Evolutionary conservation across 1,140 invertebrate genomes (phyloP).

Genomic region (Ceratina australensis): DNA sequence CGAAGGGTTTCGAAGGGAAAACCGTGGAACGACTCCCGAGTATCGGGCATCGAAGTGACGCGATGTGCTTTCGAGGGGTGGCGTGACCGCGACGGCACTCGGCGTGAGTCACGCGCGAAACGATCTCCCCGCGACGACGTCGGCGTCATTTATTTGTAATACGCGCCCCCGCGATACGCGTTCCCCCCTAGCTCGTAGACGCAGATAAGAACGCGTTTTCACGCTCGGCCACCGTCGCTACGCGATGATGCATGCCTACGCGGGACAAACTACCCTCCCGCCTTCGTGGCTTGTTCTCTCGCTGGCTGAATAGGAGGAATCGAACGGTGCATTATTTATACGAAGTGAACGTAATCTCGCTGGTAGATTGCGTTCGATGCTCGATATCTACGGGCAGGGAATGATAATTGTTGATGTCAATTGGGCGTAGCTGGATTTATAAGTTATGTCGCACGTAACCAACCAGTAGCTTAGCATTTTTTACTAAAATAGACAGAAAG

Average conservation of each 20-base stretch:
- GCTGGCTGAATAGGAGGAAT: slow-evolving; percentile 8
- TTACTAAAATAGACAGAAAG: no score
- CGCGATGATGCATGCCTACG: slow-evolving; percentile 45
- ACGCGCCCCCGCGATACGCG: slow-evolving; percentile 20
- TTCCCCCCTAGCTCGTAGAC: neutral
- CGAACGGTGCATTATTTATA: slow-evolving; percentile 62
- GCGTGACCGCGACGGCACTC: slow-evolving; percentile 26
- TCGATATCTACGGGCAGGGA: neutral
- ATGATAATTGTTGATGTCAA: slow-evolving; percentile 39
- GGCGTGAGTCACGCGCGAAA: slow-evolving; percentile 58
- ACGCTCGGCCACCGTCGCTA: slow-evolving; percentile 24
- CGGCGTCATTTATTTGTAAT: slow-evolving; percentile 61
- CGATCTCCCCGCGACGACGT: slow-evolving; percentile 38
- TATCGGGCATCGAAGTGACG: slow-evolving; percentile 56
- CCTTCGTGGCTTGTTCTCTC: neutral
- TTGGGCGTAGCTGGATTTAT: no score
- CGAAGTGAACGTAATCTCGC: slow-evolving; percentile 41
- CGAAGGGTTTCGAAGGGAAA: neutral
- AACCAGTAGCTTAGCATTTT: no score
- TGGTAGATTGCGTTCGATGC: slow-evolving; percentile 36
- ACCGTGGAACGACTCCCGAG: slow-evolving; percentile 17
- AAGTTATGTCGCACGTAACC: no score
- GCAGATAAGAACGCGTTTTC: slow-evolving; percentile 47
- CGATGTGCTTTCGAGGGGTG: slow-evolving; percentile 46
- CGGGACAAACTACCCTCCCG: neutral